A percentile compares a stretch with the other conserved stretches of the same genome.
Conservation (phyloP, 2,113 vertebrate species). For the Mionectes macconnelli region DNA sequence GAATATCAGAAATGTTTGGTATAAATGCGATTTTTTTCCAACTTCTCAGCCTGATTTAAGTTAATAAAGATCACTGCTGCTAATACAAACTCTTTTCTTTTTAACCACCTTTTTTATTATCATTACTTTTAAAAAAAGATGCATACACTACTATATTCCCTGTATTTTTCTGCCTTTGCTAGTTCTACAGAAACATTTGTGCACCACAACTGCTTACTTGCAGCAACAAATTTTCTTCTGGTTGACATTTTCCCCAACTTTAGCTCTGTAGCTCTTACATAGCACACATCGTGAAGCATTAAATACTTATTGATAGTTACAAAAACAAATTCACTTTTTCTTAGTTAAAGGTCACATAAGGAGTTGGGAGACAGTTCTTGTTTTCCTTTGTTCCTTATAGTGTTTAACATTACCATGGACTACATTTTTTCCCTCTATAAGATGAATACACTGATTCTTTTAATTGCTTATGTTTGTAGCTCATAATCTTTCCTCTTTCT, state of each 20-base stretch:
- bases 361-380: not conserved
- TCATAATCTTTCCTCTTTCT: not conserved
- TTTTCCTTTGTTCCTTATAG: not conserved
- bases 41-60: not conserved
- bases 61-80: not conserved
- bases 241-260: not conserved
- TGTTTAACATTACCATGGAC: not conserved
- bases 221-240: not conserved
- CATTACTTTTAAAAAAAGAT: not conserved
- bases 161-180: not conserved
- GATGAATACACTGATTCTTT: not conserved
- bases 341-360: not conserved
- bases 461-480: not conserved
- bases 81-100: not conserved
- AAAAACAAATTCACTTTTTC: not conserved
- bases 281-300: not conserved
- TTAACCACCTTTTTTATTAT: not conserved
- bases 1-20: not conserved
- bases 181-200: not conserved
- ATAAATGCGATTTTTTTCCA: not conserved
- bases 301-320: not conserved
- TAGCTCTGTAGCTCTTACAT: not conserved
- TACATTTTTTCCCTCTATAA: not conserved
- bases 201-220: not conserved
- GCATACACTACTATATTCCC: not conserved